phyloP scores from a whole-genome alignment of 2,797 vertebrate genomes.

The Rallus crepitans region DNA sequence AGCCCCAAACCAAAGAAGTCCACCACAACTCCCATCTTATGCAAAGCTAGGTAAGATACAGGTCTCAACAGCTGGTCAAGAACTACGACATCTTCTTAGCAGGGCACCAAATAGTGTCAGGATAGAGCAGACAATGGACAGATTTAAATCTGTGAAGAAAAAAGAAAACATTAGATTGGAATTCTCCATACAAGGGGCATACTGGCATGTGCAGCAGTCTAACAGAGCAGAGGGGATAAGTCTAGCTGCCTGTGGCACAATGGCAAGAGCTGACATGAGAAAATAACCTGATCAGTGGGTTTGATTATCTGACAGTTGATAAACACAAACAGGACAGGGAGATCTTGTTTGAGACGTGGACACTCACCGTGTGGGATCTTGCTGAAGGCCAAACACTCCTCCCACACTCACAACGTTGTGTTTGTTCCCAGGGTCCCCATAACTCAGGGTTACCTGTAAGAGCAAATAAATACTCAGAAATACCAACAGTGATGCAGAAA shows the following conservation, averaged over 20 bases:
- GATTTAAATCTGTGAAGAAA: slow-evolving; percentile 88
- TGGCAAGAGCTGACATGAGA: neutral
- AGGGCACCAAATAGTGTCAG: slow-evolving; percentile 91
- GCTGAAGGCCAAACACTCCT: slow-evolving; percentile 86
- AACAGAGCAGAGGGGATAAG: neutral
- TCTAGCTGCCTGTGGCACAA: neutral
- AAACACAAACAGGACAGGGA: neutral
- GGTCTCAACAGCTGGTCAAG: neutral
- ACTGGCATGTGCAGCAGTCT: neutral
- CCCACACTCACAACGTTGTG: slow-evolving; percentile 89
- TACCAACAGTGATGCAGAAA: neutral
- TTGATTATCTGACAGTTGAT: neutral
- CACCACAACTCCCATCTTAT: neutral
- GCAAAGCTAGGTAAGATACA: neutral
- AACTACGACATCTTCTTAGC: slow-evolving; percentile 39
- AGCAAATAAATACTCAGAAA: neutral
- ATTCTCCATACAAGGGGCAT: neutral
- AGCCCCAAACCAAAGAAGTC: neutral
- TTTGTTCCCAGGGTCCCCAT: slow-evolving; percentile 92
- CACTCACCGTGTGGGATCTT: slow-evolving; percentile 92
- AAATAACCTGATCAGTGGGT: neutral
- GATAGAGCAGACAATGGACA: slow-evolving; percentile 92
- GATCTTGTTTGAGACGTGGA: neutral
- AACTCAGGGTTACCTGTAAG: slow-evolving; percentile 92
- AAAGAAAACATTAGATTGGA: neutral